Base-by-base conservation (phyloP, 2,888 invertebrate genomes). In the Neoscelio sp. region DNA sequence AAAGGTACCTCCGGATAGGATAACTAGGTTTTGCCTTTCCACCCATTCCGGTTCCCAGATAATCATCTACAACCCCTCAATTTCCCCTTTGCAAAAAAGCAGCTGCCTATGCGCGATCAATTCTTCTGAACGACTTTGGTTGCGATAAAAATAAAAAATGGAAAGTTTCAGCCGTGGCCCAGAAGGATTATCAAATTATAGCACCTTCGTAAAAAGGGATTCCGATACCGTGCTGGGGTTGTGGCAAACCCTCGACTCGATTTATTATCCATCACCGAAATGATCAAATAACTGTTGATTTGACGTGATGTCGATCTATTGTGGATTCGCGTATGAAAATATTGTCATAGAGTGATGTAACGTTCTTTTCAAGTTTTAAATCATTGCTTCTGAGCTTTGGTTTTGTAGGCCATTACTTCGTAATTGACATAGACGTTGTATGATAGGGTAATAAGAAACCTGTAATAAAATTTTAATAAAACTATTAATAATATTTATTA, bases 221-320 rank as follows among this genome's bases (percentile, higher is more conserved):
- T 60, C 23, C 10, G 38, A 67, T 42, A 60, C 20, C 28, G 5
- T 52, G 23, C n/a, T 15, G 23, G 60, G 23, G 50, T 52, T 50
- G 33, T 8, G 46, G 67, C 35, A 40, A n/a, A 62, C 62, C 54
- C 40, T 75, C 60, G 7, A 5, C 15, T 62, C 68, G 18, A 52
- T 67, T 58, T 67, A 60, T 75, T 62, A 54, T 62, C 64, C 48
- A 54, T 68, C 62, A 7, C 23, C n/a, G 26, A 56, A 70, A 56
- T 76, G 54, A 70, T 64, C 62, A 33, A 64, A 76, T 70, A 62
- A 64, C 58, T 52, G 52, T 50, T 52, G 60, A 60, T 60, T 58
- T 52, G 60, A 56, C 48, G 26, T 46, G 65, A 76, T 30, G 20
- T 68, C 30, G 18, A 54, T 35, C 58, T 35, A 33, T 26, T 60